Evolutionary conservation across 1,140 invertebrate species (phyloP).

Genomic region (Notospermus geniculatus): DNA sequence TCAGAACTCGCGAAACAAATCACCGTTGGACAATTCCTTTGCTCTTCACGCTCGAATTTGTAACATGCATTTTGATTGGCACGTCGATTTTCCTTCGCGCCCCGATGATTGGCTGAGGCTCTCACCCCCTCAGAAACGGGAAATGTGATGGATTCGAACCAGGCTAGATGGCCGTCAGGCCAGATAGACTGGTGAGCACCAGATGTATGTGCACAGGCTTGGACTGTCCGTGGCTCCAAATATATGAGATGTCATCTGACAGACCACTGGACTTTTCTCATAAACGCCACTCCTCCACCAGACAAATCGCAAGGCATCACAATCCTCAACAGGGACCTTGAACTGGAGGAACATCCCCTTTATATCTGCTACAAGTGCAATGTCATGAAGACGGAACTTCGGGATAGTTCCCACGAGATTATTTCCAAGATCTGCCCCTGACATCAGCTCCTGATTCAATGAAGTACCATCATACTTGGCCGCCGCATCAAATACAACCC

Average conservation of each 20-base stretch:
- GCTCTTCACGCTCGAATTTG: no score
- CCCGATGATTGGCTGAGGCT: no score
- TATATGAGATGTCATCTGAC: not conserved
- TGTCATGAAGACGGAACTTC: no score
- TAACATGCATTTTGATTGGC: no score
- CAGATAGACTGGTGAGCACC: no score
- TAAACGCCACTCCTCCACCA: not conserved
- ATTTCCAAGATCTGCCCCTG: not conserved
- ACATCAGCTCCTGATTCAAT: not conserved
- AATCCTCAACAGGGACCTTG: not conserved
- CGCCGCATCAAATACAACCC: not conserved
- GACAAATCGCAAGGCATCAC: not conserved
- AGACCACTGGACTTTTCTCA: not conserved
- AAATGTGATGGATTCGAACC: no score
- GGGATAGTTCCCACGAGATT: no score
- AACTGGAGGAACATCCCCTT: not conserved
- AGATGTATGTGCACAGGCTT: not conserved
- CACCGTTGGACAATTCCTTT: no score
- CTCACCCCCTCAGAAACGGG: no score
- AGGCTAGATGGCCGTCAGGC: no score
- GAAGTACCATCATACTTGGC: not conserved
- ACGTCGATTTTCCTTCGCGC: no score
- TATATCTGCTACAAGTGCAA: not conserved
- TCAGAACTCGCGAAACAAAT: no score
- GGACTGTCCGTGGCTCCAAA: not conserved